phyloP scores from a whole-genome alignment of 1,140 invertebrate genomes.

The Trypoxylus dichotomus region DNA sequence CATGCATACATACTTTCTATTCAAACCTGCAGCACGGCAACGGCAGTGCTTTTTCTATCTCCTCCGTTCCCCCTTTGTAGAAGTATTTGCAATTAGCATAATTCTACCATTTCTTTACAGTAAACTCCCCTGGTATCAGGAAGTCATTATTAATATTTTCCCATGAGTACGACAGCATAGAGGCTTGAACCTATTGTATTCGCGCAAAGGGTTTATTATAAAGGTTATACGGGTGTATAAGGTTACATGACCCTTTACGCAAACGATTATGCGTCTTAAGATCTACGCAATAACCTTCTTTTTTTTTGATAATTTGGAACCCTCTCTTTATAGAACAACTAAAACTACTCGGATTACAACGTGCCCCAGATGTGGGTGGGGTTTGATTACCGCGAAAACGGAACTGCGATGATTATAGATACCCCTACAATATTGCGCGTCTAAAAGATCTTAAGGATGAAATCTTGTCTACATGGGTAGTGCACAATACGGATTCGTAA shows the following conservation, averaged over 20 bases:
- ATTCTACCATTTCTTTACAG: conserved; percentile 27
- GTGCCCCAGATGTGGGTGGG: neutral
- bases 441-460: neutral
- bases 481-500: too few species aligned
- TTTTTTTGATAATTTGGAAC: neutral
- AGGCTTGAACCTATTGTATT: conserved; percentile 23
- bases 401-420: neutral
- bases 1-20: neutral
- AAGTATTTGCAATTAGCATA: conserved; percentile 28
- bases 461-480: too few species aligned
- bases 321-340: neutral
- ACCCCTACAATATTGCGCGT: neutral
- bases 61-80: conserved; percentile 8
- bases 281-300: neutral
- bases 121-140: conserved; percentile 18
- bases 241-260: conserved; percentile 21
- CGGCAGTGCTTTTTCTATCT: neutral
- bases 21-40: neutral
- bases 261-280: conserved; percentile 12
- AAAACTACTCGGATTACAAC: conserved; percentile 6
- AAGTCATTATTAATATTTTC: conserved; percentile 31
- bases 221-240: conserved; percentile 28
- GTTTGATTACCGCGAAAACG: neutral
- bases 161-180: conserved; percentile 29
- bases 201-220: conserved; percentile 17